A percentile compares a stretch with the other conserved stretches of the same genome.
Evolutionary conservation across 2,888 invertebrate genomes (phyloP).

Genomic region (Lacanobia wlatinum): DNA sequence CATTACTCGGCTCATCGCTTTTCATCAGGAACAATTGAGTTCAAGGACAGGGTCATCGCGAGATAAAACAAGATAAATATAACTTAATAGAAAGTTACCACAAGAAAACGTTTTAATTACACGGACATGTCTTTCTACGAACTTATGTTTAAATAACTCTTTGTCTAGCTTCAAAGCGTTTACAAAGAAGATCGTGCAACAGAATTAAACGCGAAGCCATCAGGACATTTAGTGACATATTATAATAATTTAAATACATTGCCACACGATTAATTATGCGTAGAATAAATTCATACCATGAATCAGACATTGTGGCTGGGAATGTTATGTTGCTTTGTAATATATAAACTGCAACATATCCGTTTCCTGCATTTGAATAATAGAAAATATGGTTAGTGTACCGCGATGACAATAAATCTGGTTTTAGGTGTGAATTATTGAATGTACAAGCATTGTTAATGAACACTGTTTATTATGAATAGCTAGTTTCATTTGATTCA

Average conservation of each 20-base stretch:
- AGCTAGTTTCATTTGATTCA: constrained; percentile 45
- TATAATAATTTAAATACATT: constrained; percentile 49
- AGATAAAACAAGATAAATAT: background rate
- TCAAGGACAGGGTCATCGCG: background rate
- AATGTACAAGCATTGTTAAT: constrained; percentile 59
- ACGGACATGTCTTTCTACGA: background rate
- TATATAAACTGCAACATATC: constrained; percentile 67
- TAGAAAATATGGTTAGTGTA: constrained; percentile 64
- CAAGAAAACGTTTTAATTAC: background rate
- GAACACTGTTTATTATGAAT: constrained; percentile 28
- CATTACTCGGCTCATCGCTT: background rate
- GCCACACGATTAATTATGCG: constrained; percentile 59
- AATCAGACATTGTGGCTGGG: constrained; percentile 55
- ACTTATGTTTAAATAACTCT: background rate
- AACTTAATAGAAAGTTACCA: background rate
- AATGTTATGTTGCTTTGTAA: constrained; percentile 59
- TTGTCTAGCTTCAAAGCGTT: background rate
- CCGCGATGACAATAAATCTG: constrained; percentile 62
- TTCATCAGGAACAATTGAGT: background rate
- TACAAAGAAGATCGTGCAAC: constrained; percentile 17
- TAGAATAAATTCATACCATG: constrained; percentile 58
- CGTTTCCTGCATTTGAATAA: constrained; percentile 66
- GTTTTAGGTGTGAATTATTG: constrained; percentile 65
- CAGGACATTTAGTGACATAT: constrained; percentile 15
- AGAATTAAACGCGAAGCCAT: constrained; percentile 30